Evolutionary conservation across 1,140 invertebrate genomes (phyloP).

Genomic region (Mesaphorura yosii): DNA sequence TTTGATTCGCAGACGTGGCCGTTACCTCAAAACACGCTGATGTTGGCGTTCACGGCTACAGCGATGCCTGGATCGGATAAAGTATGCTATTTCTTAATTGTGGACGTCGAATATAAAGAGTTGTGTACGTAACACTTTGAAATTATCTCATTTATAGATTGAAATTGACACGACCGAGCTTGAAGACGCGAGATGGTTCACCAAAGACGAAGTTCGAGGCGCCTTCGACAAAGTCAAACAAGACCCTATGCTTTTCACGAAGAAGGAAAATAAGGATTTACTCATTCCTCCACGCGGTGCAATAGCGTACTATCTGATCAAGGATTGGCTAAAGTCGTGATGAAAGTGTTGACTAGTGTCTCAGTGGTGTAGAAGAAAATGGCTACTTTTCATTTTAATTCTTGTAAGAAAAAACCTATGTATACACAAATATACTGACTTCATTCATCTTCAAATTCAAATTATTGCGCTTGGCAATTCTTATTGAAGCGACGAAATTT

Average conservation of each 20-base stretch:
- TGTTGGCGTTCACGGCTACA: conserved; percentile 44
- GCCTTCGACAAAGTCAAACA: conserved; percentile 33
- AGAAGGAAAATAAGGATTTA: conserved; percentile 31
- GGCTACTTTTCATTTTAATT: neutral
- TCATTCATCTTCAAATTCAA: too few species aligned
- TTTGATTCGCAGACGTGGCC: conserved; percentile 50
- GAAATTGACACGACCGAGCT: conserved; percentile 43
- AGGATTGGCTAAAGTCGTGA: too few species aligned
- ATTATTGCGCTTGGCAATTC: too few species aligned
- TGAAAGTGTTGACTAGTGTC: neutral
- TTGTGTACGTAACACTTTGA: too few species aligned
- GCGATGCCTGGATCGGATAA: conserved; percentile 26
- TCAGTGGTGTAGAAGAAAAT: neutral
- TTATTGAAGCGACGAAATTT: too few species aligned
- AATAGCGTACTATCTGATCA: conserved; percentile 44
- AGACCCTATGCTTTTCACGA: conserved; percentile 32
- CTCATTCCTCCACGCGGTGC: conserved; percentile 43
- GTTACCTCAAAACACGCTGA: conserved; percentile 43
- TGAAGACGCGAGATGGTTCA: conserved; percentile 47
- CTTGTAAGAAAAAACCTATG: too few species aligned
- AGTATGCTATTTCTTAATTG: conserved; percentile 11
- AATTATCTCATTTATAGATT: conserved; percentile 33
- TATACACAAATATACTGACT: too few species aligned
- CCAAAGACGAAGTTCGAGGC: conserved; percentile 37
- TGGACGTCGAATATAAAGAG: too few species aligned